A percentile compares a stretch with the other conserved stretches of the same genome.
phyloP scores from a whole-genome alignment of 2,888 invertebrate genomes.

The Aphelenchoides bicaudatus region DNA sequence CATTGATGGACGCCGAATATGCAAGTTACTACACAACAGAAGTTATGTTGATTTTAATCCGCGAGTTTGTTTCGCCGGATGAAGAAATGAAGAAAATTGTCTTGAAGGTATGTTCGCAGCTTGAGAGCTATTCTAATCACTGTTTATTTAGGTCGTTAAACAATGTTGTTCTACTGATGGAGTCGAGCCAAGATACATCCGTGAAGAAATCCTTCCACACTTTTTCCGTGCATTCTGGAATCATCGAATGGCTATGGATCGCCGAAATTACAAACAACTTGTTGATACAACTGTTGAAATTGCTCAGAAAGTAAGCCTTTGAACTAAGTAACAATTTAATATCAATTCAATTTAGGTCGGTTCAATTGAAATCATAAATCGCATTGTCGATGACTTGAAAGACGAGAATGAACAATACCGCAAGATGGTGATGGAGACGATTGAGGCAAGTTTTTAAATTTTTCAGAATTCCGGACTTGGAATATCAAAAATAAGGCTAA shows the following conservation, averaged over 20 bases:
- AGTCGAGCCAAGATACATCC: slow-evolving; percentile 97
- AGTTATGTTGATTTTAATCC: slow-evolving; percentile 95
- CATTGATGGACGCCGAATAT: slow-evolving; percentile 94
- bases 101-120: slow-evolving; percentile 71
- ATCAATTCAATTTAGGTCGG: slow-evolving; percentile 67
- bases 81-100: slow-evolving; percentile 99
- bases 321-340: not conserved
- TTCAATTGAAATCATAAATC: slow-evolving; percentile 93
- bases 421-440: slow-evolving; percentile 99
- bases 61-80: slow-evolving; percentile 99
- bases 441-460: too few relatives aligned
- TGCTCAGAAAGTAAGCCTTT: slow-evolving; percentile 75
- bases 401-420: slow-evolving; percentile 99
- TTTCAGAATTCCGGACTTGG: too few relatives aligned
- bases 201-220: slow-evolving; percentile 78
- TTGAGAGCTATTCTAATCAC: not conserved
- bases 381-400: slow-evolving; percentile 96
- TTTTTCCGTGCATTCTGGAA: slow-evolving; percentile 84
- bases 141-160: slow-evolving; percentile 77
- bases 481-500: too few relatives aligned
- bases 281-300: slow-evolving; percentile 99
- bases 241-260: slow-evolving; percentile 96
- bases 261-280: slow-evolving; percentile 79
- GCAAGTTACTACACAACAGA: slow-evolving; percentile 99
- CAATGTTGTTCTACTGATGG: slow-evolving; percentile 99